Base-by-base conservation (phyloP, 1,140 invertebrate species). In the Armadillidium nasatum region DNA sequence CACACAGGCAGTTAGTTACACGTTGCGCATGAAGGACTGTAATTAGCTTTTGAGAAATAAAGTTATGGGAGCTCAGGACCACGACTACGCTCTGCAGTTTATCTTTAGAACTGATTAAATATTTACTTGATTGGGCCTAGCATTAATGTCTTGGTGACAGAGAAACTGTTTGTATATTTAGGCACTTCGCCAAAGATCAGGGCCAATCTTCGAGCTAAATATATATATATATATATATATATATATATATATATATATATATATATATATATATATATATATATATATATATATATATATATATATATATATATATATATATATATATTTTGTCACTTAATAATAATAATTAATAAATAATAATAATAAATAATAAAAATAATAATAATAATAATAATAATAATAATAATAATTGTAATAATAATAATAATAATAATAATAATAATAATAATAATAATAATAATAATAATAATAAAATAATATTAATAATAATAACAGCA, bases 191-290 rank as follows among this genome's bases (percentile, higher is more conserved):
- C n/a, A n/a, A n/a, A n/a, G n/a, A n/a, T n/a, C n/a, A 50, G 46
- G 46, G 46, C 46, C 46, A 50, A 50, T 10, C 9, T 50, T 50
- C 46, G 46, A 50, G 46, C 46, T 15, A 50, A 50, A 50, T 9
- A 50, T 10, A 15, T 10, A 50, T 10, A 10, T 50, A 15, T 9
- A 10, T 15, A 9, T 50, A 50, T 50, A 9, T 50, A n/a, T n/a
- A n/a, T n/a, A n/a, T n/a, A 50, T 50, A 50, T 50, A 50, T 50
- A 50, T 50, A 9, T 50, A 50, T 50, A 50, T 50, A 50, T 50
- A 50, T 50, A 50, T 50, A 50, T 50, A 50, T 50, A 50, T 50
- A 50, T 50, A 50, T 50, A 50, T 50, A 50, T 50, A 50, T 50
- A 50, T 50, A 50, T 50, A 50, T 50, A 50, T 50, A 50, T 50